A percentile compares a stretch with the other conserved stretches of the same genome.
These are phyloP conservation scores for Eucriotettix oculatus DNA, from an alignment of 2,888 invertebrate species.

Conservation along the genomic window DNA sequence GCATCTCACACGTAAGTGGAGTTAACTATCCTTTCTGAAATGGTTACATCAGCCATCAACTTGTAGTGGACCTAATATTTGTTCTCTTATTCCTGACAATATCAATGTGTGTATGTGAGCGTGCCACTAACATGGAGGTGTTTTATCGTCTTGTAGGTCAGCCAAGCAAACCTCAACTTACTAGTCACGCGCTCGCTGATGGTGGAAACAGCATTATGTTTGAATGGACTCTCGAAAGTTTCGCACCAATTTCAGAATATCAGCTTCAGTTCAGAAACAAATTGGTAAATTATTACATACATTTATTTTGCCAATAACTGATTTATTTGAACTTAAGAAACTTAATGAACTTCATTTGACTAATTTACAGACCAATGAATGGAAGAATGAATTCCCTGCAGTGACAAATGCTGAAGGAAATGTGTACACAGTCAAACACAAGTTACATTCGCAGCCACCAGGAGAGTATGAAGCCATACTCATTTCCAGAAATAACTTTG, in stretches of 20 bases:
- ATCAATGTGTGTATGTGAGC: too few relatives aligned
- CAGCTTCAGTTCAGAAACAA: not conserved
- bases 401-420: not conserved
- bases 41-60: too few relatives aligned
- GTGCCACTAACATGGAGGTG: not conserved
- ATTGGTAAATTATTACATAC: not conserved
- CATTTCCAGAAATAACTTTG: not conserved
- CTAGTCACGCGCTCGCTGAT: not conserved
- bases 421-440: not conserved
- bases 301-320: too few relatives aligned
- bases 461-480: not conserved
- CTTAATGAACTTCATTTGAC: not conserved
- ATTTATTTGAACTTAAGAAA: too few relatives aligned
- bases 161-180: not conserved
- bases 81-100: too few relatives aligned
- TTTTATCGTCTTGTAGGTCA: not conserved
- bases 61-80: too few relatives aligned
- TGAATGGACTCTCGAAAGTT: not conserved
- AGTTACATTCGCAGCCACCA: not conserved
- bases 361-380: not conserved
- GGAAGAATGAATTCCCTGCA: not conserved
- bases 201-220: not conserved
- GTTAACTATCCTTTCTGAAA: too few relatives aligned
- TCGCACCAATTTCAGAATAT: not conserved
- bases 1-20: not conserved